Percentiles rank a stretch among this genome's conserved stretches.
These are phyloP conservation scores for Euspilapteryx auroguttella DNA, from an alignment of 2,888 invertebrate species.

Conservation along the genomic window DNA sequence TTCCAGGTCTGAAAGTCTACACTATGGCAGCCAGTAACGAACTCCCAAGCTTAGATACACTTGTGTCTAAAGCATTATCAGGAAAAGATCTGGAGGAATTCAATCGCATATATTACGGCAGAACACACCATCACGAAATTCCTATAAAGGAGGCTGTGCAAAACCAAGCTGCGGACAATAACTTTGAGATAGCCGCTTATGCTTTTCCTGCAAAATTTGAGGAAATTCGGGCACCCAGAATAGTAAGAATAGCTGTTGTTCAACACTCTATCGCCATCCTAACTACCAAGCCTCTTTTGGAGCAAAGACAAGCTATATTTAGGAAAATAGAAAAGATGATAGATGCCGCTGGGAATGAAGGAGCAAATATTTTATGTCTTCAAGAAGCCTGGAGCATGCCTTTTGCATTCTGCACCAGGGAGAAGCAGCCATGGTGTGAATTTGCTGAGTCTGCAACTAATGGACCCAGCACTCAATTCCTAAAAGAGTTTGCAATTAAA, in stretches of 20 bases:
- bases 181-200: constrained; percentile 77
- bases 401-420: constrained; percentile 95
- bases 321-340: constrained; percentile 73
- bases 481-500: constrained; percentile 74
- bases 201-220: constrained; percentile 68
- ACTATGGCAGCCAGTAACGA: constrained; percentile 22
- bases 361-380: constrained; percentile 88
- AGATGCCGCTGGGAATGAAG: constrained; percentile 71
- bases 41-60: constrained; percentile 29
- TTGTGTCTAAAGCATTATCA: constrained; percentile 19
- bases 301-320: constrained; percentile 79
- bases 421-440: constrained; percentile 92
- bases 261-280: constrained; percentile 84
- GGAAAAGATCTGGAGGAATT: constrained; percentile 61
- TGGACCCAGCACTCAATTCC: constrained; percentile 81
- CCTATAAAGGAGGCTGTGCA: constrained; percentile 52
- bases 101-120: constrained; percentile 77
- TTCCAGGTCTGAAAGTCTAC: too few species aligned
- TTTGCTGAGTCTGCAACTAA: constrained; percentile 87
- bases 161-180: constrained; percentile 42
- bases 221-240: constrained; percentile 68
- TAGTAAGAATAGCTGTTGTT: constrained; percentile 82
- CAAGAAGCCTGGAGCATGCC: constrained; percentile 99
- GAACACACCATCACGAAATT: constrained; percentile 57
- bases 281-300: constrained; percentile 70